phyloP scores from a whole-genome alignment of 2,113 vertebrate genomes.

The Entelurus aequoreus region DNA sequence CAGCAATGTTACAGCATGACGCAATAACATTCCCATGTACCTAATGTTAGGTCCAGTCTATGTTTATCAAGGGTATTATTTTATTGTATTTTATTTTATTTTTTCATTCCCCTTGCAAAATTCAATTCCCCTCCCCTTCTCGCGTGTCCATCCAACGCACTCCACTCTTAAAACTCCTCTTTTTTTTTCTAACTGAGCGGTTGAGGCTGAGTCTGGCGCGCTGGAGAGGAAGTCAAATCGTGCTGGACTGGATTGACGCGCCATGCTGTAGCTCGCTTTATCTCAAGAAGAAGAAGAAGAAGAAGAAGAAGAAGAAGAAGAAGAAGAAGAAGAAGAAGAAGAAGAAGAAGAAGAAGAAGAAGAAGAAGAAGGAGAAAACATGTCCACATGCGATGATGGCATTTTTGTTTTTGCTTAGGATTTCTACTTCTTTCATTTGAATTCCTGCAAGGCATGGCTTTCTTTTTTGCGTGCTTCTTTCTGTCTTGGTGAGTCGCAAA shows the following conservation, averaged over 20 bases:
- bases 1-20: too few relatives aligned
- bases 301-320: conserved; percentile 4
- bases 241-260: conserved; percentile 64
- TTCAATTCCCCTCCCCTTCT: conserved; percentile 72
- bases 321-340: conserved; percentile 19
- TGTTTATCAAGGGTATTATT: too few relatives aligned
- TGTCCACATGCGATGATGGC: conserved; percentile 68
- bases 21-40: too few relatives aligned
- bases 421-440: conserved; percentile 38
- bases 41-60: too few relatives aligned
- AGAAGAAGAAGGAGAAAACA: conserved; percentile 21
- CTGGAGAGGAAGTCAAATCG: conserved; percentile 62
- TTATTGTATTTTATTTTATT: neutral
- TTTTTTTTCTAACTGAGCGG: conserved; percentile 53
- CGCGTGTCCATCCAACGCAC: conserved; percentile 16
- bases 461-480: conserved; percentile 74
- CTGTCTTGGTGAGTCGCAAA: conserved; percentile 79
- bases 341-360: conserved; percentile 22
- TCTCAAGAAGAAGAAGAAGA: conserved; percentile 25
- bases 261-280: conserved; percentile 46
- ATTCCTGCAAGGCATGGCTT: conserved; percentile 74
- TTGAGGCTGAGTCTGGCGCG: conserved; percentile 67
- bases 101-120: conserved; percentile 58
- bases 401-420: conserved; percentile 58
- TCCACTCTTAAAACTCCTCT: conserved; percentile 75